These are phyloP conservation scores for Anthopleura sola DNA, from an alignment of 64 coral and sea anemone species.

Conservation along the genomic window DNA sequence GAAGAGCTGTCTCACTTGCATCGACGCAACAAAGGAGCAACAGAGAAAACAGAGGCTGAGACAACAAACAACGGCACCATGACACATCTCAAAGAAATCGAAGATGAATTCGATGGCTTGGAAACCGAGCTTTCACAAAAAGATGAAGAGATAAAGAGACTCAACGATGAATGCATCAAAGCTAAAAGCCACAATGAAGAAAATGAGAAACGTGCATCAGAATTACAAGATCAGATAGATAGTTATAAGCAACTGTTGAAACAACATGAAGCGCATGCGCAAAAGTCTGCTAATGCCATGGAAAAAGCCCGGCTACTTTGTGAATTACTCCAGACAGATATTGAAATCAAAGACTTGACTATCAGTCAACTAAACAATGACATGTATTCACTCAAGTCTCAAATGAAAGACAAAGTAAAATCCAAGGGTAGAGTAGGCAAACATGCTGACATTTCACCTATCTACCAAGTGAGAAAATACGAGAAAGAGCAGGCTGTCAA, in stretches of 20 bases:
- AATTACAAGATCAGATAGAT: background rate
- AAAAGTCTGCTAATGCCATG: background rate
- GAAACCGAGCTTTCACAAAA: conserved; percentile 14
- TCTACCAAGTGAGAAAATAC: background rate
- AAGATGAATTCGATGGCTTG: conserved; percentile 4
- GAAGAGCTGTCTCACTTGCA: background rate
- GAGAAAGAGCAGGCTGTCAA: background rate
- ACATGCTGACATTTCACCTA: background rate
- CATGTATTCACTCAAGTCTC: background rate
- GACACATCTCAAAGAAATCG: background rate
- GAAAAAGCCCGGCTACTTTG: background rate
- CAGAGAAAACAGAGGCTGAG: background rate
- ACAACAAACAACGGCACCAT: background rate
- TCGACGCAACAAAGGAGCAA: background rate
- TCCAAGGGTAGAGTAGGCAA: background rate
- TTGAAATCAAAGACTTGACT: background rate
- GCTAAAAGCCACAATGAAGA: background rate
- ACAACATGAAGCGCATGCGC: background rate
- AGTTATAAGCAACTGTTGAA: background rate
- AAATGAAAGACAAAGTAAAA: background rate
- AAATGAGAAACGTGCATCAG: background rate
- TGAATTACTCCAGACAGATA: conserved; percentile 9
- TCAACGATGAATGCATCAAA: background rate
- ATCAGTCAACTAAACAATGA: conserved; percentile 10
- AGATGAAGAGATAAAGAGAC: conserved; percentile 3